Evolutionary conservation across 2,113 vertebrate species (phyloP).

Genomic region (Sphaerodactylus townsendi): DNA sequence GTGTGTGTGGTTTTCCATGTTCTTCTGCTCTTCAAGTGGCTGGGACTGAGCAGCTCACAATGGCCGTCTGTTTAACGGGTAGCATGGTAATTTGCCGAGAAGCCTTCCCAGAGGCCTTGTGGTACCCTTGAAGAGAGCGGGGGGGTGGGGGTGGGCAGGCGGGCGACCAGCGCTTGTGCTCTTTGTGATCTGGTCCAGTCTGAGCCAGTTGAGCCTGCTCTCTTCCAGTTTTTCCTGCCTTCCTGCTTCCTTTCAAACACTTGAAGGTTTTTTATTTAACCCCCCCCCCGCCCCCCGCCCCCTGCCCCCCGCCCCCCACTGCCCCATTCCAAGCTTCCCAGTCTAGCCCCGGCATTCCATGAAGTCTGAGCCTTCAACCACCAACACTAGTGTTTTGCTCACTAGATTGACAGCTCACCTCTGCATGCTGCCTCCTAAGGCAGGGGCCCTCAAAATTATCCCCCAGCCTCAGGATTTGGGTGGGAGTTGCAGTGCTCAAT

Average conservation of each 20-base stretch:
- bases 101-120: background rate
- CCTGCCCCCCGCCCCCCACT: too few relatives aligned
- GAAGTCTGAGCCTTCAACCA: background rate
- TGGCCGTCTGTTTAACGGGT: background rate
- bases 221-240: background rate
- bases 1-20: background rate
- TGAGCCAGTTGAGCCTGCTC: background rate
- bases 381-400: too few relatives aligned
- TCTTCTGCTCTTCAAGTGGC: background rate
- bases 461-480: too few relatives aligned
- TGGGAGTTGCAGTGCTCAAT: too few relatives aligned
- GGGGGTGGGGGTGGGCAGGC: background rate
- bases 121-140: background rate
- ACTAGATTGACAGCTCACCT: too few relatives aligned
- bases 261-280: background rate
- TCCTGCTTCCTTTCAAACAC: background rate
- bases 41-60: background rate
- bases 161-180: background rate
- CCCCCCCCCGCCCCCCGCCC: background rate
- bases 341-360: background rate
- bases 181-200: background rate
- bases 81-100: background rate
- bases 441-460: too few relatives aligned
- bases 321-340: background rate
- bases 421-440: too few relatives aligned